Evolutionary conservation across 2,888 invertebrate species (phyloP).

Genomic region (Cinara cedri): DNA sequence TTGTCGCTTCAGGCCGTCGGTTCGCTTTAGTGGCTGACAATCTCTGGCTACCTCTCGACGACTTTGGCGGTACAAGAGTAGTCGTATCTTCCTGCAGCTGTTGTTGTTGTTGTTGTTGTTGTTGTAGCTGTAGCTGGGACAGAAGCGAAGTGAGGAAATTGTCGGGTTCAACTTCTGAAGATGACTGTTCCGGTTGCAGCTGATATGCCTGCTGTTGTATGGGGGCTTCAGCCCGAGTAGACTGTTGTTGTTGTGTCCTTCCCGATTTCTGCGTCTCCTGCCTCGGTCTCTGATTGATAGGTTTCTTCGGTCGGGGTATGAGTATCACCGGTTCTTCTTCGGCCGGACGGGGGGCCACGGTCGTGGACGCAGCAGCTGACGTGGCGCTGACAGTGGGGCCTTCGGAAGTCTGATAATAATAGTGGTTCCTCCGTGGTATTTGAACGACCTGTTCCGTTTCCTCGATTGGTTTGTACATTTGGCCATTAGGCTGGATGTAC

Average conservation of each 20-base stretch:
- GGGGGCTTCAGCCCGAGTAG: not conserved
- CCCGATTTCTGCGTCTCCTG: slow-evolving; percentile 24
- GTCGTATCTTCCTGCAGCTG: slow-evolving; percentile 19
- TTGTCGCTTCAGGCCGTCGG: slow-evolving; percentile 22
- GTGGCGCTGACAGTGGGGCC: not conserved
- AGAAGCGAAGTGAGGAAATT: slow-evolving; percentile 41
- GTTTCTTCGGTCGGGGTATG: slow-evolving; percentile 15
- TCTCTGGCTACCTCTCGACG: not conserved
- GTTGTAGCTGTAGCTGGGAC: not conserved
- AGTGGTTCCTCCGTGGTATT: slow-evolving; percentile 51
- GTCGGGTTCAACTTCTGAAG: slow-evolving; percentile 35
- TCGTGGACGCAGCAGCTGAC: not conserved
- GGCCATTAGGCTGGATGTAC: slow-evolving; percentile 43
- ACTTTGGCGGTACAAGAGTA: not conserved
- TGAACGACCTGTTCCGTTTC: slow-evolving; percentile 56
- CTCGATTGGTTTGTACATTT: slow-evolving; percentile 37
- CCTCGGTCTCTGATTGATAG: not conserved
- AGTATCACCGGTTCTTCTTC: slow-evolving; percentile 37
- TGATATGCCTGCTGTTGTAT: not conserved
- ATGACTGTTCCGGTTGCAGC: not conserved
- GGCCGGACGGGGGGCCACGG: not conserved
- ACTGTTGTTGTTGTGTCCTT: slow-evolving; percentile 21
- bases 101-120: not conserved
- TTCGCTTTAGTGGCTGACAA: not conserved
- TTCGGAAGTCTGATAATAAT: slow-evolving; percentile 9